Evolutionary conservation across 2,113 vertebrate genomes (phyloP).

Genomic region (Aythya baeri): DNA sequence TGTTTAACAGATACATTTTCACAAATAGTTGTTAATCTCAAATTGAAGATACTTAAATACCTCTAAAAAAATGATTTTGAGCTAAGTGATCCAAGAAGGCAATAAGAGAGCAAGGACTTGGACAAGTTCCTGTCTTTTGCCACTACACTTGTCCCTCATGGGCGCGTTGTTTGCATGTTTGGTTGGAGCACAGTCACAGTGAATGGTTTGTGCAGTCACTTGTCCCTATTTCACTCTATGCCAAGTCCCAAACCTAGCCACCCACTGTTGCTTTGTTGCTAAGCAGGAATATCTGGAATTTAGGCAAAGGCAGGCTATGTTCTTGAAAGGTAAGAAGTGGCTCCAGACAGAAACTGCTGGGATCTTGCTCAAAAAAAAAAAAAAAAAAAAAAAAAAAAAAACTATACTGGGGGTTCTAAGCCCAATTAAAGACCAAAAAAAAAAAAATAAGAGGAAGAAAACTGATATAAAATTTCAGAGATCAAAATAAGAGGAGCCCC

Average conservation of each 20-base stretch:
- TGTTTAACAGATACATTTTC: background rate
- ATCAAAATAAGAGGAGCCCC: background rate
- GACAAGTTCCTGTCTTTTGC: background rate
- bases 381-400: too few relatives aligned
- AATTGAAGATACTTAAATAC: background rate
- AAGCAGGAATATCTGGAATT: background rate
- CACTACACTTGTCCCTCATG: background rate
- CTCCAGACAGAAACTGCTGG: background rate
- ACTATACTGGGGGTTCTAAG: background rate
- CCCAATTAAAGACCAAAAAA: background rate
- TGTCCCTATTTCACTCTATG: background rate
- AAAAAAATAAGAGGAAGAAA: background rate
- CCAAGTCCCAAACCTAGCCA: background rate
- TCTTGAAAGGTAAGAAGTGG: background rate
- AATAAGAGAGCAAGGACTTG: background rate
- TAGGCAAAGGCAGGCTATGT: background rate
- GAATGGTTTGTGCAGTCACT: background rate
- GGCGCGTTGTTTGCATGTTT: background rate
- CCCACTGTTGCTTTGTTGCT: background rate
- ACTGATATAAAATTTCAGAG: background rate
- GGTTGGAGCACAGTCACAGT: background rate
- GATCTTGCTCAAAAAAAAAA: background rate
- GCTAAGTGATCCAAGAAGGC: background rate
- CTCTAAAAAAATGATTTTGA: background rate
- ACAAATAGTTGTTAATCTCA: background rate